Base-by-base conservation (phyloP, 2,888 invertebrate genomes). In the Melikaiella ostensackeni region DNA sequence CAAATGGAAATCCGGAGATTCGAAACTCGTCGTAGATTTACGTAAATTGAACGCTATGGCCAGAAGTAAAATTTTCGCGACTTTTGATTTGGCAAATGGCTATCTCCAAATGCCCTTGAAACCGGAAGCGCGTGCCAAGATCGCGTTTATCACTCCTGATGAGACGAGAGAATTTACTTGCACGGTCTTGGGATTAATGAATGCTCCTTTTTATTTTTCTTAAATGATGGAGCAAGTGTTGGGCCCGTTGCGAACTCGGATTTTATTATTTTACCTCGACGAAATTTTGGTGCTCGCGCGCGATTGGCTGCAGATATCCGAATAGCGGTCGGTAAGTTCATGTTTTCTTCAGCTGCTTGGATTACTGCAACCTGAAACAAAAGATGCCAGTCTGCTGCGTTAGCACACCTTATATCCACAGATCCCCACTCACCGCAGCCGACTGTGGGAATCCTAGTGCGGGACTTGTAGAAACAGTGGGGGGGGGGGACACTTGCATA, bases 121-220 rank as follows among this genome's bases (percentile, higher is more conserved):
- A 21, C 76, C 78, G 3, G 55, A 79, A 38, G 83, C 79, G 19
- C 79, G 81, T 3, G 2, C 2, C 2, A 30, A 30, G 4, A 30
- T 4, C 30, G 30, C 81, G n/a, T 85, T 80, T 30, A 83, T 87
- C 2, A 86, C 84, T 9, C 85, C 85, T 0, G 80, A 82, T 11
- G 78, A 77, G 0, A 80, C 86, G 0, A 88, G 82, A 19, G 85
- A 88, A 81, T 88, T 84, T 63, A 77, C 82, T 1, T 13, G 79
- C 0, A 82, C 84, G 81, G 84, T 85, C 13, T 89, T 87, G 57
- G 88, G 87, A 0, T 76, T 87, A 7, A 78, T 83, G 50, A 88
- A 88, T 73, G 85, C 86, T 0, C 85, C 86, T 0, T 81, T 82
- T n/a, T 85, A 86, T n/a, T 89, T 87, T 75, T 79, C 80, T 0